Conservation (phyloP, 2,113 vertebrate genomes). For the Semnornis frantzii region DNA sequence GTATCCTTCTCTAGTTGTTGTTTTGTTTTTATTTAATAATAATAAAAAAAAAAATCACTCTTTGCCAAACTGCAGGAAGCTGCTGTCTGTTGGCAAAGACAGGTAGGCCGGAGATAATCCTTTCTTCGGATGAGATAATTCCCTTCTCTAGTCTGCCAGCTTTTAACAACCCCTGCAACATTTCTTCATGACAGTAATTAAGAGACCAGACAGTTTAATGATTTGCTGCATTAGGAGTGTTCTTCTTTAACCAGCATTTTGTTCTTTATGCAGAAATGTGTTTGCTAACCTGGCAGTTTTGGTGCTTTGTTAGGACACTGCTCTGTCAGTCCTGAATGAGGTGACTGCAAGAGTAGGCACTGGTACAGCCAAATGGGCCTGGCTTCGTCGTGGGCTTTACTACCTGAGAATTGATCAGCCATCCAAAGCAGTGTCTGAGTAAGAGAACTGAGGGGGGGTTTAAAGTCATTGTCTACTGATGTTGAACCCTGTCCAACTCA, state of each 20-base stretch:
- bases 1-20: not conserved
- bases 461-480: not conserved
- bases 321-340: constrained; percentile 84
- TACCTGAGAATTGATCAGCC: constrained; percentile 87
- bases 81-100: not conserved
- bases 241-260: not conserved
- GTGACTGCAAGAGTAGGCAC: constrained; percentile 86
- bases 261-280: not conserved
- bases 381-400: constrained; percentile 92
- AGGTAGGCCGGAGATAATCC: not conserved
- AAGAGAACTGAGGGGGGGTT: constrained; percentile 59
- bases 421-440: constrained; percentile 89
- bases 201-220: not conserved
- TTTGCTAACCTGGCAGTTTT: not conserved
- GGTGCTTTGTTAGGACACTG: constrained; percentile 80
- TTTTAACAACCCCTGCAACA: not conserved
- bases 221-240: not conserved
- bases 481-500: too few species aligned
- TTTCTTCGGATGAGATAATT: not conserved
- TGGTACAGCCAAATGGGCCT: constrained; percentile 95
- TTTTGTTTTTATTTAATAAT: too few species aligned
- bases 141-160: not conserved
- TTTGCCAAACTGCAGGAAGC: not conserved
- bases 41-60: not conserved
- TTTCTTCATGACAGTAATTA: not conserved